phyloP scores from a whole-genome alignment of 2,888 invertebrate genomes.

The Lycocerus yunnanus region DNA sequence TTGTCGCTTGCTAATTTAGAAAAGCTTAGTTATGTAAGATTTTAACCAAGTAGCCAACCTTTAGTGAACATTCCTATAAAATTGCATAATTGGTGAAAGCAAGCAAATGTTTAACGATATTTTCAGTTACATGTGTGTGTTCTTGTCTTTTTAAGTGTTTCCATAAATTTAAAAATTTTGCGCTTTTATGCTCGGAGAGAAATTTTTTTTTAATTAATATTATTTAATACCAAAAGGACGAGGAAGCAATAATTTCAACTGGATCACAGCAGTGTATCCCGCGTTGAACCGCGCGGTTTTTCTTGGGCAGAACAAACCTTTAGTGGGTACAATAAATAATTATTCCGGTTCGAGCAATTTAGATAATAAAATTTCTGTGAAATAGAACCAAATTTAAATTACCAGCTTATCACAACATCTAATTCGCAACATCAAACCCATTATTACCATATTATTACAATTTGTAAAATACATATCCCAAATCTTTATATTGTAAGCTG shows the following conservation, averaged over 20 bases:
- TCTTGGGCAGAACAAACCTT: no score
- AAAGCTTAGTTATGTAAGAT: conserved; percentile 15
- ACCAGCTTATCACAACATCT: neutral
- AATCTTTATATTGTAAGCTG: neutral
- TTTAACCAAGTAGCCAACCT: conserved; percentile 11
- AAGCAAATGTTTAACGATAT: conserved; percentile 4
- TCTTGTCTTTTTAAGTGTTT: neutral
- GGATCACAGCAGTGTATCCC: no score
- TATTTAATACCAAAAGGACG: no score
- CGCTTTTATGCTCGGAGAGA: neutral
- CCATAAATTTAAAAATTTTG: neutral
- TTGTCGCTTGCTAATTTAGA: conserved; percentile 12
- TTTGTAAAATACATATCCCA: neutral
- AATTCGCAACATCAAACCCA: neutral
- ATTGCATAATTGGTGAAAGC: conserved; percentile 14
- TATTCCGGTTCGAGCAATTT: neutral
- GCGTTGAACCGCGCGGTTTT: no score
- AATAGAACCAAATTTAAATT: neutral
- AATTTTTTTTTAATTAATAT: no score
- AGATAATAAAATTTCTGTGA: neutral
- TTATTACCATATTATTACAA: neutral
- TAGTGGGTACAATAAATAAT: no score
- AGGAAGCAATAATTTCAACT: no score
- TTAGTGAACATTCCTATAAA: conserved; percentile 11
- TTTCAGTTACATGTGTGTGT: neutral